Evolutionary conservation across 2,888 invertebrate species (phyloP), one percentile per base, ranked within the genome.

Genomic region (Cybosia mesomella): DNA sequence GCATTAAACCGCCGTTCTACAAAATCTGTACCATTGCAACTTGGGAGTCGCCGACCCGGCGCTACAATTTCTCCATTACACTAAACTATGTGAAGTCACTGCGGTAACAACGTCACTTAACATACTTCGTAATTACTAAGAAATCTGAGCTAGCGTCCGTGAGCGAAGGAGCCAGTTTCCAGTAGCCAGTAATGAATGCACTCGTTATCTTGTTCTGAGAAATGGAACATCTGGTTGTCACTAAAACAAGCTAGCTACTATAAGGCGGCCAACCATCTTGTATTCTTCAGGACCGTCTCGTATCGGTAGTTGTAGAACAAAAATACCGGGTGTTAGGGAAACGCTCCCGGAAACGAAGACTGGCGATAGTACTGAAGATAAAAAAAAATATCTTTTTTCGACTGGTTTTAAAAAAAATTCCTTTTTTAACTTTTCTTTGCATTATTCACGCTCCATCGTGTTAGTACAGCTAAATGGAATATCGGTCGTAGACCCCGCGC

Each of bases 181-280:
- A 67, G 64, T 76, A 39, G 49, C n/a, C 59, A 53, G 24, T 59
- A 57, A 70, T 71, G 79, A 81, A 81, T 79, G 67, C 68, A 66
- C 70, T 74, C 72, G 57, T 74, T 81, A 72, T 67, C 62, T 59
- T 43, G 55, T 79, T 76, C 72, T 71, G 3, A 67, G 76, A 79
- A 76, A 65, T 34, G 15, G 21, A 21, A 63, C 74, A 79, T 79
- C 70, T 79, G 76, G 75, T 13, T 28, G 49, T 49, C 62, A 67
- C 49, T 67, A 36, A 54, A 61, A 43, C 32, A 21, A 36, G 55
- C 11, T 22, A 18, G 32, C 13, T 8, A 66, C 13, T 15, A 24
- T 18, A 9, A 18, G 13, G 1, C 11, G 13, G n/a, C 49, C 49
- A 49, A 18, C 43, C 43, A 18, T 43, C 18, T 18, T 18, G 18